Evolutionary conservation across 2,888 invertebrate species (phyloP).

Genomic region (Philaethria dido): DNA sequence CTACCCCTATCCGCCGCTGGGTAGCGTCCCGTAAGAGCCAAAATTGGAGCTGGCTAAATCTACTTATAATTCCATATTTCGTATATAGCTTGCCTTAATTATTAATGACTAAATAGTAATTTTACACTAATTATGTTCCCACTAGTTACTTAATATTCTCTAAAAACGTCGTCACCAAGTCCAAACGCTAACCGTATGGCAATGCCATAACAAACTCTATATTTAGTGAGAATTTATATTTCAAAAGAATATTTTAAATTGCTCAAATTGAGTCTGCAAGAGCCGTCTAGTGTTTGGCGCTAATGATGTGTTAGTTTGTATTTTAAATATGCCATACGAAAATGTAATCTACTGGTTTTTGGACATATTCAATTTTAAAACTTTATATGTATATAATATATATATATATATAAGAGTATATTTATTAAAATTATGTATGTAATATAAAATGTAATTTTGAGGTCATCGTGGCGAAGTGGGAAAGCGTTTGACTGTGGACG

Average conservation of each 20-base stretch:
- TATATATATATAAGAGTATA: neutral
- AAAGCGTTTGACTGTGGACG: too few relatives aligned
- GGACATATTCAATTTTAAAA: neutral
- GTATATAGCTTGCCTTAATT: too few relatives aligned
- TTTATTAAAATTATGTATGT: neutral
- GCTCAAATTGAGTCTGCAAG: conserved; percentile 39
- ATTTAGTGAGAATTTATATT: conserved; percentile 44
- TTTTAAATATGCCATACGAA: conserved; percentile 11
- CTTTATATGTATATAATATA: neutral
- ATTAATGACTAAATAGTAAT: too few relatives aligned
- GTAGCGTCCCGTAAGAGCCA: too few relatives aligned
- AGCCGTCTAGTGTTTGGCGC: conserved; percentile 29
- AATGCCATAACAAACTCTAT: conserved; percentile 28
- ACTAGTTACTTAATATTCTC: too few relatives aligned
- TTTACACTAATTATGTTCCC: too few relatives aligned
- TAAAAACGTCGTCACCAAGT: neutral
- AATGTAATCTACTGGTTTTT: neutral
- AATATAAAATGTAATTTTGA: too few relatives aligned
- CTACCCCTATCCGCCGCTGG: too few relatives aligned
- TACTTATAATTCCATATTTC: too few relatives aligned
- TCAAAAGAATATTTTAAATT: conserved; percentile 44
- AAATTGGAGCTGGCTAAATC: too few relatives aligned
- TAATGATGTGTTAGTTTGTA: conserved; percentile 35
- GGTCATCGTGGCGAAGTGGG: too few relatives aligned
- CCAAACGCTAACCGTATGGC: conserved; percentile 5